Conservation (phyloP, 2,888 invertebrate genomes). For the Patella ulyssiponensis region DNA sequence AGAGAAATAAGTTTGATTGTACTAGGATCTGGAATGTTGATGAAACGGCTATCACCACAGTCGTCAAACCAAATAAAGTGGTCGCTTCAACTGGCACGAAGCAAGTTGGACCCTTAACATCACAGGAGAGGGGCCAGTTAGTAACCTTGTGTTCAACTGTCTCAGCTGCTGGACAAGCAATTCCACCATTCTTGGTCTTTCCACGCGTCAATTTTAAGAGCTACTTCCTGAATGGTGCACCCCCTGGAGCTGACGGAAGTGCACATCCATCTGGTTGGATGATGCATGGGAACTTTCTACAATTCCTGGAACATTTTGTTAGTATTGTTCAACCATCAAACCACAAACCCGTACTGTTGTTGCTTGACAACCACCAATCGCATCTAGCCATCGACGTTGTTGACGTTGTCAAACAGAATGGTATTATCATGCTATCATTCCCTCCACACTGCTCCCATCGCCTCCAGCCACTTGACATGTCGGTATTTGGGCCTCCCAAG, state of each 20-base stretch:
- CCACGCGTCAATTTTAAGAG: neutral
- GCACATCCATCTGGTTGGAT: neutral
- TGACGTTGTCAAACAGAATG: conserved; percentile 62
- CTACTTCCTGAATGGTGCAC: neutral
- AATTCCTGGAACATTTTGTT: conserved; percentile 60
- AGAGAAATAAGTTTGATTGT: conserved; percentile 16
- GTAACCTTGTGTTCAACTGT: neutral
- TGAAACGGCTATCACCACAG: conserved; percentile 21
- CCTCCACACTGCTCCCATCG: conserved; percentile 71
- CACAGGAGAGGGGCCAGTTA: conserved; percentile 16
- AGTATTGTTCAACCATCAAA: conserved; percentile 51
- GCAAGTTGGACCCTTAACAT: conserved; percentile 19
- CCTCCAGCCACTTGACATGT: conserved; percentile 71
- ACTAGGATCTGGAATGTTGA: conserved; percentile 20
- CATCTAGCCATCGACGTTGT: conserved; percentile 54
- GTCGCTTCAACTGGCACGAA: conserved; percentile 14
- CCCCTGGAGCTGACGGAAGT: neutral
- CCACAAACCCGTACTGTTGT: conserved; percentile 50
- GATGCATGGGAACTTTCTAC: neutral
- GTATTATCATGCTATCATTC: conserved; percentile 69
- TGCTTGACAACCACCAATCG: conserved; percentile 62
- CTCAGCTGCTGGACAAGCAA: neutral
- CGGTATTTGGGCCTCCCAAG: conserved; percentile 71
- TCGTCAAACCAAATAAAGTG: conserved; percentile 15
- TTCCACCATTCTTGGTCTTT: neutral